These are phyloP conservation scores for Rhabdornis inornatus DNA, from an alignment of 2,113 vertebrate species.

Conservation along the genomic window DNA sequence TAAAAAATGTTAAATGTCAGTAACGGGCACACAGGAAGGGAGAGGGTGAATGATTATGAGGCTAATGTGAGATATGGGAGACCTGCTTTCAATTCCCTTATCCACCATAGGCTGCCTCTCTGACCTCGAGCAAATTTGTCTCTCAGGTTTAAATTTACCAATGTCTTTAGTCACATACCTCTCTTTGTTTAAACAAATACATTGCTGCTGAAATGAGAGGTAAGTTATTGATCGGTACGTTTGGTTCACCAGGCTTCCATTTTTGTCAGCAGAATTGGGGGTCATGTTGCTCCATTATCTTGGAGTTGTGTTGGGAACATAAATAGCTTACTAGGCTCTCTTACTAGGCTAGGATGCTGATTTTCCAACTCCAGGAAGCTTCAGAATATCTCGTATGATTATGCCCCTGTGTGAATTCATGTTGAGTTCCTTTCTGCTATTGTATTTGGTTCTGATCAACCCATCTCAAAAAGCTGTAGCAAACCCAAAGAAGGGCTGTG, in stretches of 20 bases:
- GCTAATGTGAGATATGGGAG: background rate
- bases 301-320: background rate
- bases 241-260: background rate
- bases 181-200: background rate
- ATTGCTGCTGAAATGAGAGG: background rate
- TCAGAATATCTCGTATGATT: background rate
- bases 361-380: background rate
- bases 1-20: background rate
- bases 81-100: slow-evolving; percentile 1
- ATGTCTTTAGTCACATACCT: background rate
- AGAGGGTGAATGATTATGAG: background rate
- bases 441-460: slow-evolving; percentile 2
- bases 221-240: background rate
- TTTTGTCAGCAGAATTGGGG: background rate
- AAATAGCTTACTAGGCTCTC: background rate
- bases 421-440: background rate
- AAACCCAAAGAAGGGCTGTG: background rate
- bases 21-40: background rate
- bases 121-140: background rate
- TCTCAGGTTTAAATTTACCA: background rate
- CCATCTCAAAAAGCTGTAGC: background rate
- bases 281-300: background rate
- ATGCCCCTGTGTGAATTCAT: background rate
- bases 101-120: background rate
- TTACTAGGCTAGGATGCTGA: background rate